These are phyloP conservation scores for Sinosuthora webbiana DNA, from an alignment of 2,113 vertebrate genomes.

Conservation along the genomic window DNA sequence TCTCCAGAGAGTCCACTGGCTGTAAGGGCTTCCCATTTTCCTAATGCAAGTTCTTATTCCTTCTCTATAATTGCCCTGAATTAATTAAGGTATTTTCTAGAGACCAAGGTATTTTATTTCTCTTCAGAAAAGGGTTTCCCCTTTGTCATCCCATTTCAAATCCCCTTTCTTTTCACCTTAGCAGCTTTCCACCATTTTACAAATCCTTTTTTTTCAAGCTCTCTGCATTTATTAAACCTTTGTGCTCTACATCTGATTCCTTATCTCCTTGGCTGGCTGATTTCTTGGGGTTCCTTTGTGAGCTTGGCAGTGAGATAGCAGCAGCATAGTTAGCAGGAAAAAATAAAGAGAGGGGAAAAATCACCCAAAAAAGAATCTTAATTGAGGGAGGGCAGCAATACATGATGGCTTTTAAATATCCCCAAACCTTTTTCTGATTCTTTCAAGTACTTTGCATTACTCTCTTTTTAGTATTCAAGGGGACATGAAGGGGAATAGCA, in stretches of 20 bases:
- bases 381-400: background rate
- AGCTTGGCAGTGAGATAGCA: background rate
- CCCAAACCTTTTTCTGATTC: background rate
- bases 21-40: background rate
- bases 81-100: background rate
- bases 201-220: background rate
- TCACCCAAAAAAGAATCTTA: background rate
- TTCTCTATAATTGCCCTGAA: background rate
- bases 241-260: background rate
- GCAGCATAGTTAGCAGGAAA: background rate
- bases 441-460: background rate
- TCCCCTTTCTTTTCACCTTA: background rate
- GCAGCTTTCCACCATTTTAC: background rate
- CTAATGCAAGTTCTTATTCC: background rate
- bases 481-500: background rate
- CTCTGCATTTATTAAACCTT: background rate
- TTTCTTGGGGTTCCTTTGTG: background rate
- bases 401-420: background rate
- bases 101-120: background rate
- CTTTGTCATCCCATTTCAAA: background rate
- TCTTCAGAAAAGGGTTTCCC: background rate
- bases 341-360: fast-evolving
- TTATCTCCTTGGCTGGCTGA: background rate
- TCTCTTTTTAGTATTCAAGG: background rate
- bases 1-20: background rate